These are phyloP conservation scores for Protodeltote pygarga DNA, from an alignment of 2,888 invertebrate genomes.

Conservation along the genomic window DNA sequence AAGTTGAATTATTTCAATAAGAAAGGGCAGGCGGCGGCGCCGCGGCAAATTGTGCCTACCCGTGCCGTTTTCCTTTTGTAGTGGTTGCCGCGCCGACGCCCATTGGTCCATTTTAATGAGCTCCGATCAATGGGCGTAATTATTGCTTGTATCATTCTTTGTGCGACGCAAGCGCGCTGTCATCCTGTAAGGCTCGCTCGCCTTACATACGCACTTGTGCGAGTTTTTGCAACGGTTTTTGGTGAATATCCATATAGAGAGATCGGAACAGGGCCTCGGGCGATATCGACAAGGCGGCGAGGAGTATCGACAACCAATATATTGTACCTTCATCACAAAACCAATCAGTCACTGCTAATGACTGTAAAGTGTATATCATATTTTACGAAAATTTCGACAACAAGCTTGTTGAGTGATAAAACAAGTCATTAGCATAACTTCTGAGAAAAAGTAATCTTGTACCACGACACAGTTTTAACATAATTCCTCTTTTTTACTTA, in stretches of 20 bases:
- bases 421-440: constrained; percentile 8
- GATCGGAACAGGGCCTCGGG: constrained; percentile 33
- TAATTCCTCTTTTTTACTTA: no score
- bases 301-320: constrained; percentile 32
- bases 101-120: constrained; percentile 83
- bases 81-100: constrained; percentile 57
- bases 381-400: constrained; percentile 11
- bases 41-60: constrained; percentile 78
- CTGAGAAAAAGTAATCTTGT: background rate
- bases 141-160: constrained; percentile 84
- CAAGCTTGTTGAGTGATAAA: constrained; percentile 1
- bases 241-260: constrained; percentile 73
- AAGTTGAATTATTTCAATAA: constrained; percentile 76
- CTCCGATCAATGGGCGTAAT: constrained; percentile 85
- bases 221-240: constrained; percentile 75
- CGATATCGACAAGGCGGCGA: constrained; percentile 28
- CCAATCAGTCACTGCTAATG: constrained; percentile 35
- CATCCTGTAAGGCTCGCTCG: constrained; percentile 67
- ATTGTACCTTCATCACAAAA: constrained; percentile 33
- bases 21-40: constrained; percentile 77
- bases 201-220: constrained; percentile 51
- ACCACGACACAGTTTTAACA: background rate
- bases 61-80: constrained; percentile 71
- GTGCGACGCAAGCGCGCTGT: constrained; percentile 75
- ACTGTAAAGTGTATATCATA: constrained; percentile 5